Base-by-base conservation (phyloP, 2,113 vertebrate genomes). In the Cyanocitta stelleri region DNA sequence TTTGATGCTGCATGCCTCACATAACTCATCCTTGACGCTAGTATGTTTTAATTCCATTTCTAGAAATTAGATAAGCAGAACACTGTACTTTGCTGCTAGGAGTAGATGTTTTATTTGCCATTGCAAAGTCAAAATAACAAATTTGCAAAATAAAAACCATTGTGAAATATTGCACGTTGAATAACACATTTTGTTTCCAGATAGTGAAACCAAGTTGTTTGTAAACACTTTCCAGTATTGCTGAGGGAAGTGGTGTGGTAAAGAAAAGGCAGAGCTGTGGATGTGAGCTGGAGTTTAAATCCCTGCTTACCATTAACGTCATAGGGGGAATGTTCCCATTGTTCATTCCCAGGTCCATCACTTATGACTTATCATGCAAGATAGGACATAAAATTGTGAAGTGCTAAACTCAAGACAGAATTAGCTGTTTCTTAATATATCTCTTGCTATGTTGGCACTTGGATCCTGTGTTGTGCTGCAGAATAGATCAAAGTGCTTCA, bases 401-500 rank as follows among this genome's bases (percentile, higher is more conserved):
- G 29, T 6, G 11, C 39, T 93, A 59, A 81, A 59, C 22, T 86
- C 4, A 11, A 56, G 69, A 52, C 16, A 90, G 44, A 93, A 88
- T 88, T 73, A 79, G 55, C 27, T 88, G 69, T 86, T 90, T 84
- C 64, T 66, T 68, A 63, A 51, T 72, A 3, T 81, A 73, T 35
- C 56, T 88, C 68, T 61, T 78, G 63, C 71, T 72, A 2, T 43
- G 48, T 32, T 89, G 61, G 68, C 64, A 56, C 33, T 79, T 87
- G 56, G 41, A 91, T 89, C 30, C 43, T 79, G 7, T 48, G 32
- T 62, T 54, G 12, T 76, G 52, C 72, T 78, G 46, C 51, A 67
- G 81, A 92, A 76, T 4, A 55, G 49, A 92, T 81, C 78, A 90
- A 93, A 96, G 73, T 79, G 72, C 54, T 89, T 93, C 61, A 59